Conservation (phyloP, 2,113 vertebrate species). For the Pseudolaguvia tuberculata region DNA sequence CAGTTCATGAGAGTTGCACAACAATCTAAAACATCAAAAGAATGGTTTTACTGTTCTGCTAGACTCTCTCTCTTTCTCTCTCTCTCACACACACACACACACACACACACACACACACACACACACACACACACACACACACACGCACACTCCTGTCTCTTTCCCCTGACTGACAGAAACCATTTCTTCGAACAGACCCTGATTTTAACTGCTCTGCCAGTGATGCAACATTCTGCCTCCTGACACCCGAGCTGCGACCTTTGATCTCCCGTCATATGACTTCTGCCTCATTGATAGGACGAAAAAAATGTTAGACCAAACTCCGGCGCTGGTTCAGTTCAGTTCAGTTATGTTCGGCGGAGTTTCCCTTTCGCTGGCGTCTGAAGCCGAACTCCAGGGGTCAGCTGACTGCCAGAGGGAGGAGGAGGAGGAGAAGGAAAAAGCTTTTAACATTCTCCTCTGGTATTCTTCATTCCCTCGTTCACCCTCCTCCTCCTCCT, state of each 20-base stretch:
- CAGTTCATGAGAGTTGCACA: slow-evolving; percentile 46
- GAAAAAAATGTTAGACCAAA: neutral
- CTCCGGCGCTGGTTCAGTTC: slow-evolving; percentile 39
- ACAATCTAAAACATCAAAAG: slow-evolving; percentile 31
- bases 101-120: slow-evolving; percentile 13
- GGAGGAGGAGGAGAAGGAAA: slow-evolving; percentile 38
- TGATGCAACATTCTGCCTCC: slow-evolving; percentile 59
- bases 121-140: slow-evolving; percentile 2
- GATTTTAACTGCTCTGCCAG: slow-evolving; percentile 51
- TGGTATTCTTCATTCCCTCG: slow-evolving; percentile 67
- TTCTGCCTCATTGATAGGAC: slow-evolving; percentile 49
- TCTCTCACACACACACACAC: slow-evolving; percentile 14
- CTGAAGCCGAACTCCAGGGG: slow-evolving; percentile 43
- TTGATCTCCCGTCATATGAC: slow-evolving; percentile 65
- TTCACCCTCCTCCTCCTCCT: slow-evolving; percentile 43
- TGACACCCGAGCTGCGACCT: slow-evolving; percentile 57
- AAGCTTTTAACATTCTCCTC: slow-evolving; percentile 65
- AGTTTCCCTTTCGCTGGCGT: slow-evolving; percentile 33
- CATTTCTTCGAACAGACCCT: slow-evolving; percentile 25
- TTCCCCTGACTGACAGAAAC: slow-evolving; percentile 14
- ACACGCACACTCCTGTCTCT: slow-evolving; percentile 3
- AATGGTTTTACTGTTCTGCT: slow-evolving; percentile 28
- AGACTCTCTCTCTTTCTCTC: too few species aligned
- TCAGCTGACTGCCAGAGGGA: slow-evolving; percentile 66
- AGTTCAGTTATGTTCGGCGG: slow-evolving; percentile 48